These are phyloP conservation scores for Congeria kusceri DNA, from an alignment of 2,888 invertebrate genomes.

Conservation along the genomic window DNA sequence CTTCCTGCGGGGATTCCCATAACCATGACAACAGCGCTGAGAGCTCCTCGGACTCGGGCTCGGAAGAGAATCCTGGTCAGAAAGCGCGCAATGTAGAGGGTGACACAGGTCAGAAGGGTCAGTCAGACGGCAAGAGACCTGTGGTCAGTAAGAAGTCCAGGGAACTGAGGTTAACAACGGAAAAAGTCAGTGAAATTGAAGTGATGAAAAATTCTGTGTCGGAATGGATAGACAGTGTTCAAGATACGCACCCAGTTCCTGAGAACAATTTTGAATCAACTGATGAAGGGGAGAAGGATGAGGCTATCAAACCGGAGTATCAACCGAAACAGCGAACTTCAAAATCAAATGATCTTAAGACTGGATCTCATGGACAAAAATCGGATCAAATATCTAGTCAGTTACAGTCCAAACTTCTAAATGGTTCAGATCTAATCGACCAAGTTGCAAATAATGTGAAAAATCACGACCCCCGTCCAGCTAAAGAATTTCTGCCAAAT, in stretches of 20 bases:
- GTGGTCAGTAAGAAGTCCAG: slow-evolving; percentile 47
- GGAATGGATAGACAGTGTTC: slow-evolving; percentile 62
- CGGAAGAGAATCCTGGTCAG: slow-evolving; percentile 41
- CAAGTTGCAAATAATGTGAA: slow-evolving; percentile 54
- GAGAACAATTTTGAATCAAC: slow-evolving; percentile 38
- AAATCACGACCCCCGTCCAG: slow-evolving; percentile 28
- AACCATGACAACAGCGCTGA: slow-evolving; percentile 63
- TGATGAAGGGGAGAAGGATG: slow-evolving; percentile 25
- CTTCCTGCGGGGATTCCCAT: slow-evolving; percentile 61
- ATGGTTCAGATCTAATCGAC: slow-evolving; percentile 49
- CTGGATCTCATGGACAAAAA: not conserved
- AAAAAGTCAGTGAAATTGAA: slow-evolving; percentile 62
- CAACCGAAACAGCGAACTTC: slow-evolving; percentile 39
- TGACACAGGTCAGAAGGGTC: slow-evolving; percentile 8
- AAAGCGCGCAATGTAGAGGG: slow-evolving; percentile 28
- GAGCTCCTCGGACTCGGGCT: slow-evolving; percentile 57
- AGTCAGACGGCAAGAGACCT: slow-evolving; percentile 33
- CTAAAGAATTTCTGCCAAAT: slow-evolving; percentile 30
- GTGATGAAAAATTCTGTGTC: slow-evolving; percentile 62
- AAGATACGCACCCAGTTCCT: slow-evolving; percentile 43
- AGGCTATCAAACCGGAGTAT: slow-evolving; percentile 51
- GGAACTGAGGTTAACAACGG: slow-evolving; percentile 57
- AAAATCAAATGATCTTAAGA: slow-evolving; percentile 11
- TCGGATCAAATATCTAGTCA: slow-evolving; percentile 10
- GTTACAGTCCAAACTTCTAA: slow-evolving; percentile 31